phyloP scores from a whole-genome alignment of 2,888 invertebrate species.

The Lepeophtheirus nordmannii region DNA sequence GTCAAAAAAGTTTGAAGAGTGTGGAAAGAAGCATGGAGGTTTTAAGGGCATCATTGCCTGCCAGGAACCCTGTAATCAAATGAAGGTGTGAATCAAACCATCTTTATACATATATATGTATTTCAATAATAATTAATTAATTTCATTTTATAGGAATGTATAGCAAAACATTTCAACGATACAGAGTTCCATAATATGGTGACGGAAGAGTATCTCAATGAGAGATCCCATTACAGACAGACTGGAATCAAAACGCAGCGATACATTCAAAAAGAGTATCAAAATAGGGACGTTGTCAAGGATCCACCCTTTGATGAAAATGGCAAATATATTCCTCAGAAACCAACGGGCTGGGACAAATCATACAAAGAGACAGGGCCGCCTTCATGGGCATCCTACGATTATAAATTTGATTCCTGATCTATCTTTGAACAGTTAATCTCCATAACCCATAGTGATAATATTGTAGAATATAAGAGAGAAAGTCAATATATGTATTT shows the following conservation, averaged over 20 bases:
- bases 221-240: constrained; percentile 20
- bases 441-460: neutral
- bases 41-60: constrained; percentile 2
- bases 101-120: neutral
- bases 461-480: neutral
- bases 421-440: neutral
- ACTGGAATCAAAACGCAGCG: neutral
- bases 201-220: constrained; percentile 22
- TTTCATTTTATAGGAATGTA: constrained; percentile 3
- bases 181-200: neutral
- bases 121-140: neutral
- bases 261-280: neutral
- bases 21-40: constrained; percentile 8
- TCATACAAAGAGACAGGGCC: constrained; percentile 15
- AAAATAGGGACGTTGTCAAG: neutral
- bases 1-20: neutral
- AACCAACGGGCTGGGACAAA: constrained; percentile 19
- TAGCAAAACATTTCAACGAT: constrained; percentile 13
- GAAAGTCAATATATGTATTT: neutral
- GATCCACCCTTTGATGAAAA: constrained; percentile 18
- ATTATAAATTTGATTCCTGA: neutral
- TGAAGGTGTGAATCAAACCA: neutral
- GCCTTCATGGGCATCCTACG: constrained; percentile 8
- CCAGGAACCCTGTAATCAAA: neutral
- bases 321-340: constrained; percentile 19